Base-by-base conservation (phyloP, 2,113 vertebrate genomes). In the Phycodurus eques region DNA sequence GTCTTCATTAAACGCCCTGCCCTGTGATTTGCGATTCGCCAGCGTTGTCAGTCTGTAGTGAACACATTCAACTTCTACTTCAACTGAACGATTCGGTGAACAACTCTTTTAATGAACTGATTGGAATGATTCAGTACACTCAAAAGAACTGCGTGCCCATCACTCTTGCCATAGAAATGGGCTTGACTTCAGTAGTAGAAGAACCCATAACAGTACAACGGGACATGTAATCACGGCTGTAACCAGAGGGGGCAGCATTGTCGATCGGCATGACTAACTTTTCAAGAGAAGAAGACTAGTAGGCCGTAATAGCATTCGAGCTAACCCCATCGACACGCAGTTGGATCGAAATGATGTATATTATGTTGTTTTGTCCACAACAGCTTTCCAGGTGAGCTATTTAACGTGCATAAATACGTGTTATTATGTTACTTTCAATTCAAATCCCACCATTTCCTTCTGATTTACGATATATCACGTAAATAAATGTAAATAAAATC, bases 221-320 rank as follows among this genome's bases (percentile, higher is more conserved):
- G n/a, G 7, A 12, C 20, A 65, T 65, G 63, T 22, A 43, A 22
- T n/a, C 10, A 65, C 63, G 7, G 22, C 43, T 22, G 13, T 22
- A 22, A 46, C 63, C 42, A 46, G 19, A 65, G 20, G 42, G 63
- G 42, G 63, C 63, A 27, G 63, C 14, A 46, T 15, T 15, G 10
- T 5, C 2, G n/a, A 13, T 12, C 4, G 11, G 9, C 11, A 0
- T 27, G 1, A 43, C 13, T 33, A 1, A 11, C 20, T 19, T 0
- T 61, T 15, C 8, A 13, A 46, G 10, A 43, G 63, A 65, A 46
- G 42, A 65, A 65, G 63, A 65, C 42, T n/a, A 5, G 2, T 14
- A 0, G 14, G 47, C 14, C 22, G 19, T 20, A 42, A 42, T 42
- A 62, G 8, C 15, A 1, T 35, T 65, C 14, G 47, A 66, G 44